Percentiles rank a stretch among this genome's conserved stretches.
Evolutionary conservation across 1,140 invertebrate species (phyloP).

Genomic region (Drosophila chauvacae): DNA sequence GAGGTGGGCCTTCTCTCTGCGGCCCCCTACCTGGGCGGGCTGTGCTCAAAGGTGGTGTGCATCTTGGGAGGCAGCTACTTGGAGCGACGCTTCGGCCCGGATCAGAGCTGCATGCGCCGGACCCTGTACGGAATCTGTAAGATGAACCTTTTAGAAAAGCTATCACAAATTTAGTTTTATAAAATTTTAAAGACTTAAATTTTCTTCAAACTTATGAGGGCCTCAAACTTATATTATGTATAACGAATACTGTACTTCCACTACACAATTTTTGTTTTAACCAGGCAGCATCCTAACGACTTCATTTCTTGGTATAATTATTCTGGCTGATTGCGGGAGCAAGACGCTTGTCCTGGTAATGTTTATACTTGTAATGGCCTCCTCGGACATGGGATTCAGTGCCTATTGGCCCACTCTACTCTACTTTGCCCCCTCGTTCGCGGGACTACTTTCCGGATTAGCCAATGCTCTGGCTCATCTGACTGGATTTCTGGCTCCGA

Average conservation of each 20-base stretch:
- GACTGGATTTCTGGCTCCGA: conserved; percentile 69
- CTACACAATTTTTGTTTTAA: background rate
- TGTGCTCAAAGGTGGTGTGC: conserved; percentile 61
- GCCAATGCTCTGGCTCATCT: conserved; percentile 67
- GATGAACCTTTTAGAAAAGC: background rate
- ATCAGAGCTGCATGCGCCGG: conserved; percentile 54
- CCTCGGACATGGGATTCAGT: conserved; percentile 68
- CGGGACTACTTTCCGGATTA: conserved; percentile 68
- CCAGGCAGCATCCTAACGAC: conserved; percentile 52
- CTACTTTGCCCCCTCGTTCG: conserved; percentile 74
- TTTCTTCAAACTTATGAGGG: too few relatives aligned
- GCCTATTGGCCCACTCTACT: conserved; percentile 75
- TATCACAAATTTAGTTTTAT: background rate
- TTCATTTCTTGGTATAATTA: conserved; percentile 42
- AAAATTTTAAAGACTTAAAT: background rate
- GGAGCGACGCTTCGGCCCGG: conserved; percentile 34
- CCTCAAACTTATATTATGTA: too few relatives aligned
- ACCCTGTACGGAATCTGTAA: conserved; percentile 67
- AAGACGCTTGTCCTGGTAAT: conserved; percentile 57
- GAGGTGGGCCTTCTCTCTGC: conserved; percentile 66
- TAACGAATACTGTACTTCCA: background rate
- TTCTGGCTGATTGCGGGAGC: conserved; percentile 43
- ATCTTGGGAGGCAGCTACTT: conserved; percentile 57
- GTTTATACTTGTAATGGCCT: conserved; percentile 54
- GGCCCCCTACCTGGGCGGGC: conserved; percentile 64